Conservation (phyloP, 2,888 invertebrate genomes). For the Ametastegia equiseti region DNA sequence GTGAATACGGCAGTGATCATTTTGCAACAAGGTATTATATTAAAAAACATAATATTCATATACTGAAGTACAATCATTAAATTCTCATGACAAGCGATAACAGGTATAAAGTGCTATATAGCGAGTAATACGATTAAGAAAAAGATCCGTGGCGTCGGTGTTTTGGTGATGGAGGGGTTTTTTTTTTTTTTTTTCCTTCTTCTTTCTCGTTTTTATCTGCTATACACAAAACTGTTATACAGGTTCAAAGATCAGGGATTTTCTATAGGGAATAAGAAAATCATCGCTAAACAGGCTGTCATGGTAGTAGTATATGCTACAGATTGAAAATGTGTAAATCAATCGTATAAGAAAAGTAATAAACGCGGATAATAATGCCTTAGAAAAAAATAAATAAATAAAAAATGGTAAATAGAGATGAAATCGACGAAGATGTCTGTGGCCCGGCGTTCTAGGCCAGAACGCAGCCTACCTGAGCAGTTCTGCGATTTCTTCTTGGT, state of each 20-base stretch:
- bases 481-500: slow-evolving; percentile 77
- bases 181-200: too few relatives aligned
- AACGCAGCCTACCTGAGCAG: slow-evolving; percentile 73
- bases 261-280: neutral
- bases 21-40: slow-evolving; percentile 69
- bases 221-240: neutral
- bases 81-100: slow-evolving; percentile 4
- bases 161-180: too few relatives aligned
- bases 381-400: neutral
- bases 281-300: neutral
- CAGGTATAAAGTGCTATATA: slow-evolving; percentile 42
- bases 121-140: slow-evolving; percentile 50
- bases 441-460: slow-evolving; percentile 60
- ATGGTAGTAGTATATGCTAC: too few relatives aligned
- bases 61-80: slow-evolving; percentile 5
- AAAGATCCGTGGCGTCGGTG: slow-evolving; percentile 66
- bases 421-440: slow-evolving; percentile 15
- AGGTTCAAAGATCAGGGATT: neutral
- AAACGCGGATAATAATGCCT: too few relatives aligned
- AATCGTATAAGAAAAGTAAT: too few relatives aligned
- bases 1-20: slow-evolving; percentile 71
- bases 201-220: slow-evolving; percentile 9
- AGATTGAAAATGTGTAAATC: too few relatives aligned
- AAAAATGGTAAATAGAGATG: neutral
- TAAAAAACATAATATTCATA: slow-evolving; percentile 52